These are phyloP conservation scores for Meles meles DNA, from an alignment of 2,113 vertebrate species.

Conservation along the genomic window DNA sequence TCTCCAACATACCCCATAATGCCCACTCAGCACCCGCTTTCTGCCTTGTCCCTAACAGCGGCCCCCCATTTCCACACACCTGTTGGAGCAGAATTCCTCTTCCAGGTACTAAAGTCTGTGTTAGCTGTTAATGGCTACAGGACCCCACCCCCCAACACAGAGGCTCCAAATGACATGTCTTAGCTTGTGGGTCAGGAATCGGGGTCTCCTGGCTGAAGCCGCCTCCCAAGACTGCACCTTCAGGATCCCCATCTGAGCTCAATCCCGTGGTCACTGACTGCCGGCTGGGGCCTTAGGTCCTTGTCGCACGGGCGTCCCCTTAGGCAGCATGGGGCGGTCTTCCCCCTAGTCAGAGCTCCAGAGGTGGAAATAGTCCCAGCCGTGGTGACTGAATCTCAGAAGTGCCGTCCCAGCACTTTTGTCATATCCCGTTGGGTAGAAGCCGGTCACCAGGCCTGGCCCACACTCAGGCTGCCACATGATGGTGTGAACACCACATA, in stretches of 20 bases:
- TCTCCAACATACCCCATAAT: fast-evolving
- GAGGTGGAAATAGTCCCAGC: neutral
- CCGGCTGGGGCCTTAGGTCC: too few relatives aligned
- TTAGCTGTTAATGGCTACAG: too few relatives aligned
- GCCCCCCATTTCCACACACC: neutral
- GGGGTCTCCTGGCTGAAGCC: too few relatives aligned
- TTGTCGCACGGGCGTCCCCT: fast-evolving
- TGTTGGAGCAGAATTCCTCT: fast-evolving
- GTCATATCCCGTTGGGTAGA: neutral
- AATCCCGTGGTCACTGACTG: neutral
- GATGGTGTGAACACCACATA: neutral
- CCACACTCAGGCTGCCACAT: neutral
- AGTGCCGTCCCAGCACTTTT: neutral
- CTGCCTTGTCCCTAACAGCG: neutral
- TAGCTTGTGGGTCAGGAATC: neutral
- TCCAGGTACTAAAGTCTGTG: neutral
- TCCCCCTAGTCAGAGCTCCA: neutral
- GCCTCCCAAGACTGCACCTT: neutral
- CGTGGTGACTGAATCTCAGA: neutral
- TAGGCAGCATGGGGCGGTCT: neutral
- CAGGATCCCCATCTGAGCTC: neutral
- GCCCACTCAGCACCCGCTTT: neutral
- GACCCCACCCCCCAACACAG: fast-evolving
- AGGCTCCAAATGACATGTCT: neutral
- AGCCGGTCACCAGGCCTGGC: too few relatives aligned